Percentiles rank a stretch among this genome's conserved stretches.
Evolutionary conservation across 2,113 vertebrate species (phyloP).

Genomic region (Stercorarius parasiticus): DNA sequence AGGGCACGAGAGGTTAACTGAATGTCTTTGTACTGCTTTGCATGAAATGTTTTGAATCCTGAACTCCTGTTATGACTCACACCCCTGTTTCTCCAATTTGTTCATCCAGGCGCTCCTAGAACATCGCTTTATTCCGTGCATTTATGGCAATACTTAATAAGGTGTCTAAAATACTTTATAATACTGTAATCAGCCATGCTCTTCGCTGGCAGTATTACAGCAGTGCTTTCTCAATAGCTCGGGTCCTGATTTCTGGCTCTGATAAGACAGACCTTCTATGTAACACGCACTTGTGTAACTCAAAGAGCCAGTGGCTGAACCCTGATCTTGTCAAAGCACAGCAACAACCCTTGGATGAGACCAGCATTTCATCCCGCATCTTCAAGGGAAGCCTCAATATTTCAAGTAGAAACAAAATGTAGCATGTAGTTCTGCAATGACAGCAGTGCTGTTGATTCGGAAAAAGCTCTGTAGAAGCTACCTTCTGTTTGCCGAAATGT

Average conservation of each 20-base stretch:
- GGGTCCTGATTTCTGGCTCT: not conserved
- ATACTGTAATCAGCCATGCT: not conserved
- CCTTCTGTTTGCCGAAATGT: not conserved
- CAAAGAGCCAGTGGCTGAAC: not conserved
- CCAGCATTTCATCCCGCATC: not conserved
- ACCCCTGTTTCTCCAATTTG: not conserved
- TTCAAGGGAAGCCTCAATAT: not conserved
- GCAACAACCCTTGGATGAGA: not conserved
- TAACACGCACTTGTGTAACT: not conserved
- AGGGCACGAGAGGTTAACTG: slow-evolving; percentile 20
- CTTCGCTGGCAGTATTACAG: not conserved
- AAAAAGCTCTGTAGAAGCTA: not conserved
- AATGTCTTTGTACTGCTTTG: not conserved
- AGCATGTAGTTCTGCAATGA: not conserved
- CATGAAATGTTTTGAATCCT: not conserved
- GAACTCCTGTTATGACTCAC: slow-evolving; percentile 25
- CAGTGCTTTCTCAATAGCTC: not conserved
- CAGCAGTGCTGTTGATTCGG: not conserved
- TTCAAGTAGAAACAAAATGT: not conserved
- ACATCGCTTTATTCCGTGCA: not conserved
- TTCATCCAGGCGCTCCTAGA: not conserved
- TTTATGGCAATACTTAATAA: slow-evolving; percentile 4
- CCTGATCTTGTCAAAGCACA: not conserved
- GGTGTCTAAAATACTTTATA: not conserved
- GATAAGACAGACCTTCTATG: not conserved